Evolutionary conservation across 2,888 invertebrate species (phyloP), one percentile per base, ranked within the genome.

Genomic region (Stratiomys singularior): DNA sequence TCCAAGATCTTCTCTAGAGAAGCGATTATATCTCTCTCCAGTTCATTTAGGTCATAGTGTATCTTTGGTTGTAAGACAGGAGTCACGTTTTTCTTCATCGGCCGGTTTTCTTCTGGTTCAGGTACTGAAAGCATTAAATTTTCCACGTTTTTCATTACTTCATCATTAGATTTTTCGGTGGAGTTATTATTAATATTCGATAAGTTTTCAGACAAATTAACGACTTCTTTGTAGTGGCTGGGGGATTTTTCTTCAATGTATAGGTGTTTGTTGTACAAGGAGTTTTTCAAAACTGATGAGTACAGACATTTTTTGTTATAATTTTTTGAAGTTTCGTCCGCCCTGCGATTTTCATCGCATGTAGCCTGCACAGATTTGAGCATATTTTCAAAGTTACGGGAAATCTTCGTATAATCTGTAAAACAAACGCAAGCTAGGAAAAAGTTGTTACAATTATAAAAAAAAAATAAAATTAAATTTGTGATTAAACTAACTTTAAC

Each of bases 271-370:
- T 37, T 44, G n/a, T 7, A 23, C 5, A 76, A n/a, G 11, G 76
- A 76, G n/a, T n/a, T 64, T 64, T 64, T 76, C 15, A 76, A 13
- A 13, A 76, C 76, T 1, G 76, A 64, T 25, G 76, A 76, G 21
- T 76, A 76, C 2, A 64, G 27, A 25, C 18, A 21, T 47, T 46
- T 15, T 23, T 64, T 44, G n/a, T 52, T 52, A 15, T 52, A n/a
- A 52, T 52, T 52, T 13, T 13, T 4, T 18, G 52, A 4, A 4
- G 15, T 13, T 52, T 13, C n/a, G n/a, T n/a, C n/a, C n/a, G n/a
- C n/a, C n/a, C n/a, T n/a, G n/a, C n/a, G n/a, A n/a, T n/a, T n/a
- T n/a, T n/a, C n/a, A n/a, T n/a, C n/a, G n/a, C n/a, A n/a, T n/a
- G n/a, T n/a, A n/a, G n/a, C n/a, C n/a, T n/a, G n/a, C n/a, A n/a